Conservation (phyloP, 2,888 invertebrate genomes). For the Drosophila mettleri region DNA sequence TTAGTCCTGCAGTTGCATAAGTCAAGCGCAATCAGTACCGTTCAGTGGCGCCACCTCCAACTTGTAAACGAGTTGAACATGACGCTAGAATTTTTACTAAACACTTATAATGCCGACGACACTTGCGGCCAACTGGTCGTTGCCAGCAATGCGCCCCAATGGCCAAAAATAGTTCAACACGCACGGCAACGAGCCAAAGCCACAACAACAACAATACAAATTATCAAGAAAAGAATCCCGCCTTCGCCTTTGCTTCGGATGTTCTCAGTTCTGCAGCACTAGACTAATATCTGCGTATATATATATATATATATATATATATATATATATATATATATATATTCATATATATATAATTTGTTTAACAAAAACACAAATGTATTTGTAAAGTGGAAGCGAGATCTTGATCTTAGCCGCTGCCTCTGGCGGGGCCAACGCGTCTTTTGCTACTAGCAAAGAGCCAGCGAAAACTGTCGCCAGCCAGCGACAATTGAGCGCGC, state of each 20-base stretch:
- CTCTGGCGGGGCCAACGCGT: slow-evolving; percentile 64
- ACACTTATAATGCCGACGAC: slow-evolving; percentile 31
- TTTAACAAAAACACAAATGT: slow-evolving; percentile 34
- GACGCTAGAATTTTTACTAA: slow-evolving; percentile 51
- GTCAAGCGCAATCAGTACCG: slow-evolving; percentile 19
- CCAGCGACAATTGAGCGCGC: slow-evolving; percentile 53
- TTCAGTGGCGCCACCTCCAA: slow-evolving; percentile 54
- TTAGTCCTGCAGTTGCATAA: slow-evolving; percentile 49
- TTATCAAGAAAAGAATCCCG: slow-evolving; percentile 5
- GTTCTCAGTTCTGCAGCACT: slow-evolving; percentile 5
- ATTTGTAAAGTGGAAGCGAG: slow-evolving; percentile 28
- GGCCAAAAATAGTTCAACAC: slow-evolving; percentile 75
- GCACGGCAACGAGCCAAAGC: slow-evolving; percentile 72
- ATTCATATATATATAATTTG: slow-evolving; percentile 34
- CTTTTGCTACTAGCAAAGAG: slow-evolving; percentile 63
- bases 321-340: slow-evolving; percentile 28
- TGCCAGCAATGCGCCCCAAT: slow-evolving; percentile 46
- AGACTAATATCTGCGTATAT: neutral
- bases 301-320: slow-evolving; percentile 19
- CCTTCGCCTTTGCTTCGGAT: slow-evolving; percentile 7
- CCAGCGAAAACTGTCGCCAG: slow-evolving; percentile 51
- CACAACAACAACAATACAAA: slow-evolving; percentile 20
- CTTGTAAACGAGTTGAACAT: slow-evolving; percentile 75
- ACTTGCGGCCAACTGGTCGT: slow-evolving; percentile 12
- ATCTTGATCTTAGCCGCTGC: slow-evolving; percentile 26